phyloP scores from a whole-genome alignment of 2,888 invertebrate genomes.

The Fabriciana adippe region DNA sequence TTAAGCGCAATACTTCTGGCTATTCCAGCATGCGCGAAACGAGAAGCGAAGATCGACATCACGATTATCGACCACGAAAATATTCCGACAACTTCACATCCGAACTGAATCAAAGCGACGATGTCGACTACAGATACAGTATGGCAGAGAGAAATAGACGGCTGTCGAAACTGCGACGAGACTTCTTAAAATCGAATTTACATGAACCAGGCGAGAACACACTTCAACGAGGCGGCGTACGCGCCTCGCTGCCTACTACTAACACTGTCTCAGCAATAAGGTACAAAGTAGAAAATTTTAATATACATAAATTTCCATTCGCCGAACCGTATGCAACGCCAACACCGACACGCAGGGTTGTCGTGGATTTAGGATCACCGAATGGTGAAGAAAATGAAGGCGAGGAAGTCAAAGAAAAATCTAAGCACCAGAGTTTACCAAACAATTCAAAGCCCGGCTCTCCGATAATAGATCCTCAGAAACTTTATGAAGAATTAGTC shows the following conservation, averaged over 20 bases:
- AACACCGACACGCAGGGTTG: constrained; percentile 64
- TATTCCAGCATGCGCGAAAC: constrained; percentile 77
- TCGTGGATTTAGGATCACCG: constrained; percentile 61
- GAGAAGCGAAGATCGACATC: constrained; percentile 62
- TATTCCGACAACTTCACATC: constrained; percentile 77
- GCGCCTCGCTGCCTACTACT: constrained; percentile 69
- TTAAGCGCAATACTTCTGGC: constrained; percentile 70
- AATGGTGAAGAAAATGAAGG: constrained; percentile 58
- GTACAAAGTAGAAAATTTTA: constrained; percentile 76
- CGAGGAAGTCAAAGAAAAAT: constrained; percentile 52
- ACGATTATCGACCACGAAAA: constrained; percentile 72
- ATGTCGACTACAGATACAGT: constrained; percentile 71
- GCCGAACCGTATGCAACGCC: constrained; percentile 77
- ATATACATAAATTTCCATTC: constrained; percentile 77
- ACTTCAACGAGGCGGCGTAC: constrained; percentile 63
- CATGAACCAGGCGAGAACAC: constrained; percentile 66
- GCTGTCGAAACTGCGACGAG: constrained; percentile 69
- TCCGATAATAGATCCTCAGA: constrained; percentile 68
- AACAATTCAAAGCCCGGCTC: constrained; percentile 51
- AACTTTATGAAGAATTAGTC: constrained; percentile 71
- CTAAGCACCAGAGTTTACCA: constrained; percentile 61
- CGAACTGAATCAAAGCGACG: constrained; percentile 71
- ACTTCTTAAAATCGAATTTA: constrained; percentile 72
- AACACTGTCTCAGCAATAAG: constrained; percentile 55
- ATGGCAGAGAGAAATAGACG: constrained; percentile 73